Conservation (phyloP, 2,113 vertebrate species). For the Tupaia chinensis region DNA sequence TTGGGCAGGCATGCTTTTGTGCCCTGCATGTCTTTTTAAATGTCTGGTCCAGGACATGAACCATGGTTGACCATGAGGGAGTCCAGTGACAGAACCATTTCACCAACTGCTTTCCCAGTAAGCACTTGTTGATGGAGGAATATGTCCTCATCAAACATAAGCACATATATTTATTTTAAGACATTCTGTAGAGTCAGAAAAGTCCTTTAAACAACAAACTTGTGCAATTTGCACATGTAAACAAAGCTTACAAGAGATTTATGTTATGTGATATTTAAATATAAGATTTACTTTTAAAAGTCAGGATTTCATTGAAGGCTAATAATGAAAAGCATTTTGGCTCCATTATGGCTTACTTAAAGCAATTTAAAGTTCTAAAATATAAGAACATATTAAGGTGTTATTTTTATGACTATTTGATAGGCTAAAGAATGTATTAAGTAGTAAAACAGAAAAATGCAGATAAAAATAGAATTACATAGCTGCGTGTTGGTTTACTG, state of each 20-base stretch:
- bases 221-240: background rate
- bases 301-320: background rate
- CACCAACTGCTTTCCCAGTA: no score
- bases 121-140: background rate
- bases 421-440: background rate
- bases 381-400: background rate
- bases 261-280: background rate
- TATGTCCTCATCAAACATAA: background rate
- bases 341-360: background rate
- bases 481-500: background rate
- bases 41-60: no score
- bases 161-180: background rate
- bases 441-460: background rate
- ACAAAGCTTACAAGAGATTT: background rate
- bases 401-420: constrained; percentile 20
- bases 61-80: no score
- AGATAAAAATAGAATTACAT: background rate
- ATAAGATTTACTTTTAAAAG: constrained; percentile 35
- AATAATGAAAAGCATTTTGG: background rate
- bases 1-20: no score
- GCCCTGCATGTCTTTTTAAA: no score
- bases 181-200: background rate
- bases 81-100: no score
- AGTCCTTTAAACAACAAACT: background rate
- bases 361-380: background rate